Evolutionary conservation across 2,888 invertebrate species (phyloP), one percentile per base, ranked within the genome.

Genomic region (Ephialtes manifestator): DNA sequence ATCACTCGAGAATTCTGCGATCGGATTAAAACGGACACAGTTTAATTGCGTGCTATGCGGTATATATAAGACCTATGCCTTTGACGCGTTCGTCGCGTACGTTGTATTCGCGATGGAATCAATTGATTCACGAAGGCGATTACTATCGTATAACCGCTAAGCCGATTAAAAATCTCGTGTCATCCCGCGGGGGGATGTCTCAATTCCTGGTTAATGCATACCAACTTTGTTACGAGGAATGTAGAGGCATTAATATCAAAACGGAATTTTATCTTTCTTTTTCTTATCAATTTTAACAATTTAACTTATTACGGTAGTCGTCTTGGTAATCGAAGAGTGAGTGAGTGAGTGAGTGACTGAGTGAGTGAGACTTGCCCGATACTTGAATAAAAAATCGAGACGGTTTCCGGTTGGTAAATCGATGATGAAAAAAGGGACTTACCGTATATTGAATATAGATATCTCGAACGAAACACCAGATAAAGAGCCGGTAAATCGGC

Each of bases 21-120:
- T 58, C 35, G 5, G 35, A 39, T 39, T 39, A 31, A 31, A 31
- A 60, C 4, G 15, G 4, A 11, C 31, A 24, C 15, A 60, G 31
- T 60, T 63, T 35, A 31, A 35, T 63, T 63, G 63, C 31, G 20
- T 63, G 15, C 35, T 60, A 60, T 35, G 35, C 18, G n/a, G n/a
- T n/a, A 63, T 10, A 35, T 35, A 4, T 13, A n/a, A 4, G 10
- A 15, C 31, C 4, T 1, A 58, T 58, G 28, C 5, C 15, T 35
- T 35, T 63, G 63, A 10, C 35, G 35, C 1, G n/a, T 39, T 15
- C 10, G 18, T 18, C 35, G 35, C 35, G 35, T 63, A 31, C 35
- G 63, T 63, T 18, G 35, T 35, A 63, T 18, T n/a, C n/a, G 8
- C 15, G 63, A 35, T 63, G 15, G n/a, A 63, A 63, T 35, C 63